Percentiles rank a stretch among this genome's conserved stretches.
phyloP scores from a whole-genome alignment of 92 coral and sea anemone genomes.

The Metridium senile region DNA sequence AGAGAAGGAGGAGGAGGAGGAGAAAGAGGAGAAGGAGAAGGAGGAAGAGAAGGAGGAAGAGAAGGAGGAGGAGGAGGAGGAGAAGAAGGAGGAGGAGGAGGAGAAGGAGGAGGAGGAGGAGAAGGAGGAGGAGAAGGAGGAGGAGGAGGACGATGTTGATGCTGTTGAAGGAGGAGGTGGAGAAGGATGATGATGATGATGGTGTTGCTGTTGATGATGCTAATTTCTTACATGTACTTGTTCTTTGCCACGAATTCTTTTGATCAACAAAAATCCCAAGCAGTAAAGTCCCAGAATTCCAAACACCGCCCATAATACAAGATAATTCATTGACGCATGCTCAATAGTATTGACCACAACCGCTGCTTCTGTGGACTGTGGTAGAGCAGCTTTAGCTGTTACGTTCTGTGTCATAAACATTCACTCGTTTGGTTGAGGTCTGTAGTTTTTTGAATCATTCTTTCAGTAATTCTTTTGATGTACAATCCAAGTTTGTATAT shows the following conservation, averaged over 20 bases:
- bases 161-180: too few relatives aligned
- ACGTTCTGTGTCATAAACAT: constrained; percentile 6
- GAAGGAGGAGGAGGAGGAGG: too few relatives aligned
- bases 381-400: background rate
- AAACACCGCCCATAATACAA: constrained; percentile 29
- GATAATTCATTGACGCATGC: constrained; percentile 33
- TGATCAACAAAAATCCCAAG: constrained; percentile 38
- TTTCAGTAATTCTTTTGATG: background rate
- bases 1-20: too few relatives aligned
- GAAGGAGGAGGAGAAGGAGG: too few relatives aligned
- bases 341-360: constrained; percentile 18
- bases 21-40: too few relatives aligned
- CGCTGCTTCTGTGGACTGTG: constrained; percentile 22
- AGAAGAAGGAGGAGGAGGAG: too few relatives aligned
- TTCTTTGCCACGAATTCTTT: constrained; percentile 22
- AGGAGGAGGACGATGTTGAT: too few relatives aligned
- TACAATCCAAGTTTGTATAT: background rate
- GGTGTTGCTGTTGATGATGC: too few relatives aligned
- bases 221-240: constrained; percentile 19
- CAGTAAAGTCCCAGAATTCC: constrained; percentile 29
- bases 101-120: too few relatives aligned
- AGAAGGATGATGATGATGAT: too few relatives aligned
- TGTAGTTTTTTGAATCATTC: background rate
- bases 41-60: too few relatives aligned
- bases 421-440: background rate